Evolutionary conservation across 2,797 vertebrate species (phyloP), one percentile per base, ranked within the genome.

Genomic region (Myripristis murdjan): DNA sequence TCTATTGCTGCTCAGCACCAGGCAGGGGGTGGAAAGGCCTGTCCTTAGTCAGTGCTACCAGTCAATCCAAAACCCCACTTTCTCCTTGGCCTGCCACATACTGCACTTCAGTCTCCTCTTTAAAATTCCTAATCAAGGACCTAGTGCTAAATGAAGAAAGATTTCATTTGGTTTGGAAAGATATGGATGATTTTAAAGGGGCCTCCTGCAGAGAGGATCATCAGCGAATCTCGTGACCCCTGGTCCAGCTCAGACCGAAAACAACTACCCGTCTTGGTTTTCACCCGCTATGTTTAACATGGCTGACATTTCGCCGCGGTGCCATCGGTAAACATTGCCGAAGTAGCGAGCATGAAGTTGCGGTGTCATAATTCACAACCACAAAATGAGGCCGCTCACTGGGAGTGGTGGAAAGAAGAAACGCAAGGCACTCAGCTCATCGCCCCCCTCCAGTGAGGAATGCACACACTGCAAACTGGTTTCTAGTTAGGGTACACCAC

Each of bases 361-460:
- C 67, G 86, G 93, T 92, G 91, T 93, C 91, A 89, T 96, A 96
- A 96, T 93, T 96, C 94, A 96, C 75, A 84, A 79, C 89, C 83
- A 71, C 89, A 87, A 93, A 95, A 96, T 90, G 91, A 94, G 95
- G 94, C 95, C 92, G 87, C 95, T 96, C 83, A 91, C 93, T 94
- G 95, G 85, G 95, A 95, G 80, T 91, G 46, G 84, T 81, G 91
- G 87, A 92, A 91, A 95, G 92, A 94, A 94, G 93, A 95, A 96
- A 95, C 91, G 84, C 91, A 74, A 95, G 93, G 81, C 90, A 81
- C 85, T 92, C 89, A 83, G 93, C 94, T 94, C 94, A 84, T 87
- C 89, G 84, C 82, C 94, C 94, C 92, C 95, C 95, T 95, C 95
- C 94, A 92, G 95, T 77, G 94, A 96, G 95, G 94, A 94, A 95